phyloP scores from a whole-genome alignment of 2,888 invertebrate genomes.

The Magallana nippona region DNA sequence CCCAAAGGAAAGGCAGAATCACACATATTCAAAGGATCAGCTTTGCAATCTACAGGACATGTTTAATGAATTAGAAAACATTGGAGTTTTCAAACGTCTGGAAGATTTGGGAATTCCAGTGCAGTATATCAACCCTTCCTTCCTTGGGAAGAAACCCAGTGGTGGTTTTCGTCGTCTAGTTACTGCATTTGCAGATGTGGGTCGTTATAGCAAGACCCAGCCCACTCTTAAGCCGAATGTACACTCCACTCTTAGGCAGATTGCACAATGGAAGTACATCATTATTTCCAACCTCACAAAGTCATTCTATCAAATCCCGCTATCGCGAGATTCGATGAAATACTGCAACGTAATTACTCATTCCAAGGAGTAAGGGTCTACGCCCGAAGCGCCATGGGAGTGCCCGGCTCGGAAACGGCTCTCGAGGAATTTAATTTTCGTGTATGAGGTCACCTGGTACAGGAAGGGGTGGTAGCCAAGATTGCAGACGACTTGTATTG shows the following conservation, averaged over 20 bases:
- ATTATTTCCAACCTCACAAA: no score
- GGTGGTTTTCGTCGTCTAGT: conserved; percentile 58
- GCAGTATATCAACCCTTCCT: conserved; percentile 63
- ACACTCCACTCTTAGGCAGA: not conserved
- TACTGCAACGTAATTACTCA: conserved; percentile 58
- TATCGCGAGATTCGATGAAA: conserved; percentile 52
- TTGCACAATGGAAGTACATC: no score
- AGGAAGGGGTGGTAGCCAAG: conserved; percentile 50
- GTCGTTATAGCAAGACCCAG: not conserved
- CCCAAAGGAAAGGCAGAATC: conserved; percentile 16
- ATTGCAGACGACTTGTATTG: conserved; percentile 58
- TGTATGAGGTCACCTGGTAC: conserved; percentile 53
- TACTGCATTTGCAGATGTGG: conserved; percentile 44
- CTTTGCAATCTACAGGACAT: conserved; percentile 46
- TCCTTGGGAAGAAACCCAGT: conserved; percentile 56
- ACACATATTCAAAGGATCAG: not conserved
- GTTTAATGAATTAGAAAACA: conserved; percentile 60
- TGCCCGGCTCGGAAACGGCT: conserved; percentile 63
- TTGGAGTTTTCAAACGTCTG: conserved; percentile 56
- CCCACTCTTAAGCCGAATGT: not conserved
- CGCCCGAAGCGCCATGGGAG: conserved; percentile 48
- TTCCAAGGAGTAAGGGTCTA: conserved; percentile 56
- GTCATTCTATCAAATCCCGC: conserved; percentile 59
- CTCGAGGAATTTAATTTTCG: conserved; percentile 55
- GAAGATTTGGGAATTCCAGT: conserved; percentile 56